Evolutionary conservation across 2,113 vertebrate genomes (phyloP).

Genomic region (Hyla sarda): DNA sequence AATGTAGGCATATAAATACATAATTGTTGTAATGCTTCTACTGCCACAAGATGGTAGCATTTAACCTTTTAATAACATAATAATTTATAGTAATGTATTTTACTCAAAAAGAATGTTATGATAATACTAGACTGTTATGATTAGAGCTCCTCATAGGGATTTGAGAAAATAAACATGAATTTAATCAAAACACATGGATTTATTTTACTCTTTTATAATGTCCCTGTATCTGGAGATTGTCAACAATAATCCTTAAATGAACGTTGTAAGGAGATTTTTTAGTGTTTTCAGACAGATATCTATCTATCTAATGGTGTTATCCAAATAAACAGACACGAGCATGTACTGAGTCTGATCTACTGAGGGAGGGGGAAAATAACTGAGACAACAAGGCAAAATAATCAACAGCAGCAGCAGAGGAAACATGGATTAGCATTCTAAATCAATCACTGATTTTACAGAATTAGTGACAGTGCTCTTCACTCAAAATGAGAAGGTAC

Average conservation of each 20-base stretch:
- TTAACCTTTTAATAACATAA: constrained; percentile 43
- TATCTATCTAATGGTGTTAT: no score
- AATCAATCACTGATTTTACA: no score
- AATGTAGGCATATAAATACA: neutral
- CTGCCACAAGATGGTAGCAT: constrained; percentile 54
- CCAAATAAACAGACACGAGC: no score
- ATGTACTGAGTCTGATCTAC: no score
- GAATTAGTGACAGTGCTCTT: no score
- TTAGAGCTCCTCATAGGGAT: neutral
- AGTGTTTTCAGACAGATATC: no score
- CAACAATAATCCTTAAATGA: neutral
- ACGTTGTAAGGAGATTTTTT: neutral
- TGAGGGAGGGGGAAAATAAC: no score
- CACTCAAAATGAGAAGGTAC: no score
- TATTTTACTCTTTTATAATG: neutral
- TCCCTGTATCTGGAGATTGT: neutral
- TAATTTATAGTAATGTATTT: constrained; percentile 29
- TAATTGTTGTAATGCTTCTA: constrained; percentile 11
- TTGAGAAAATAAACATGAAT: neutral
- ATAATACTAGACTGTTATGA: neutral
- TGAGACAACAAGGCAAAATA: no score
- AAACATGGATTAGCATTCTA: no score
- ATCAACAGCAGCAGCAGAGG: neutral
- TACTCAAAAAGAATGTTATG: no score
- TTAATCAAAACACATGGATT: neutral